A percentile compares a stretch with the other conserved stretches of the same genome.
Evolutionary conservation across 2,113 vertebrate genomes (phyloP).

Genomic region (Scophthalmus maximus): DNA sequence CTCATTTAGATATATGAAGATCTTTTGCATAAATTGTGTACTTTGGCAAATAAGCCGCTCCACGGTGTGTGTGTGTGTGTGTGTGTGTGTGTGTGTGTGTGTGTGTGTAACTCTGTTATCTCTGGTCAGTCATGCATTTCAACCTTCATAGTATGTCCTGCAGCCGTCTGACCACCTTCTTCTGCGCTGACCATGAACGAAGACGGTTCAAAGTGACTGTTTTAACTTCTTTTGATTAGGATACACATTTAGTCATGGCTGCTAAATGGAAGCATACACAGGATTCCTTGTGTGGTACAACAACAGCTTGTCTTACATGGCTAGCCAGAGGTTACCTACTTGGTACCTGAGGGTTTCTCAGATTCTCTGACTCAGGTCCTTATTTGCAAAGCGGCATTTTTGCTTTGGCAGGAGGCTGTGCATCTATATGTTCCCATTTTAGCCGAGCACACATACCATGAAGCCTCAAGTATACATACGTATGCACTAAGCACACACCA

Average conservation of each 20-base stretch:
- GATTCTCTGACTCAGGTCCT: slow-evolving; percentile 17
- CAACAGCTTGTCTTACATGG: slow-evolving; percentile 19
- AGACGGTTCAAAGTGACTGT: slow-evolving; percentile 10
- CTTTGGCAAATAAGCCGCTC: too few species aligned
- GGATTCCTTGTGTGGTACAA: slow-evolving; percentile 29
- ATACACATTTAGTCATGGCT: slow-evolving; percentile 3
- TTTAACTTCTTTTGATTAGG: not conserved
- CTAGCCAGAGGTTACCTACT: not conserved
- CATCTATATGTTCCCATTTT: slow-evolving; percentile 53
- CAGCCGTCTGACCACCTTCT: slow-evolving; percentile 8
- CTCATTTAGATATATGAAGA: too few species aligned
- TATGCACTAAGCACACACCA: slow-evolving; percentile 12
- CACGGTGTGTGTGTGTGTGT: not conserved
- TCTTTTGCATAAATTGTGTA: too few species aligned
- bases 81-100: slow-evolving; percentile 2
- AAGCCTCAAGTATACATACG: slow-evolving; percentile 31
- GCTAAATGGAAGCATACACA: slow-evolving; percentile 12
- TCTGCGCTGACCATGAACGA: slow-evolving; percentile 29
- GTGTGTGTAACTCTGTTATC: not conserved
- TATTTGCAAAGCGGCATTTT: slow-evolving; percentile 34
- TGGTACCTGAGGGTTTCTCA: not conserved
- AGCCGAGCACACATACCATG: slow-evolving; percentile 60
- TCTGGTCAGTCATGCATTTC: not conserved
- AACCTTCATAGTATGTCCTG: not conserved
- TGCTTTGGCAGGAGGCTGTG: not conserved